Evolutionary conservation across 35 echinoderm and acorn worm species (phyloP), one percentile per base, ranked within the genome.

Genomic region (Holothuria glaberrima): DNA sequence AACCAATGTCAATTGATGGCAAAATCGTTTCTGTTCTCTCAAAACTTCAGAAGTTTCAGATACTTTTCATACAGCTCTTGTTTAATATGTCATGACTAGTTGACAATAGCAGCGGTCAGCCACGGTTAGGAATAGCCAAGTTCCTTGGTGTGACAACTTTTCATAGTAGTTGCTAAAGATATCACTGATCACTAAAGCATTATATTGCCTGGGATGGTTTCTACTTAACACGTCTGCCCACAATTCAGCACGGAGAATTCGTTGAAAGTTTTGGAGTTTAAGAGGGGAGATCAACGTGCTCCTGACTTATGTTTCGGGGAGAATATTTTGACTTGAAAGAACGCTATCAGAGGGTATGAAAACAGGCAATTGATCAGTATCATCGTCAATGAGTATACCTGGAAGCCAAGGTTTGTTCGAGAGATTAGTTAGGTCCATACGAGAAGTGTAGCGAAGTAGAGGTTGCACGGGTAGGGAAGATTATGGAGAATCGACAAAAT

Each of bases 301-400:
- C 0, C 69, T 7, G 17, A 32, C 18, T 6, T 27, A 30, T 25
- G 28, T 18, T 26, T 32, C 10, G 44, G 44, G n/a, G 30, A 32
- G 34, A 72, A 17, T 72, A 1, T 28, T 32, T 30, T 18, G 69
- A 72, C n/a, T 32, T 17, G 28, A 14, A 72, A 32, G n/a, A 72
- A 9, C 9, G 34, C 27, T 17, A 32, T 72, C 0, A 32, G 28
- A 72, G 6, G 30, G 30, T 72, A 18, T 18, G 30, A 72, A 72
- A 35, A 72, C 69, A 46, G 69, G 29, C 0, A 72, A 6, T 9
- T 72, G 69, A 32, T 32, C 69, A 30, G 69, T 6, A 72, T 10
- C 69, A 72, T 72, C 32, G 30, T 72, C 69, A 32, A 9, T 38
- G n/a, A 33, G 69, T 32, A 72, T 72, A 72, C 68, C 69, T 32